Percentiles rank a stretch among this genome's conserved stretches.
Conservation (phyloP, 2,888 invertebrate species). For the Apotomis capreana region DNA sequence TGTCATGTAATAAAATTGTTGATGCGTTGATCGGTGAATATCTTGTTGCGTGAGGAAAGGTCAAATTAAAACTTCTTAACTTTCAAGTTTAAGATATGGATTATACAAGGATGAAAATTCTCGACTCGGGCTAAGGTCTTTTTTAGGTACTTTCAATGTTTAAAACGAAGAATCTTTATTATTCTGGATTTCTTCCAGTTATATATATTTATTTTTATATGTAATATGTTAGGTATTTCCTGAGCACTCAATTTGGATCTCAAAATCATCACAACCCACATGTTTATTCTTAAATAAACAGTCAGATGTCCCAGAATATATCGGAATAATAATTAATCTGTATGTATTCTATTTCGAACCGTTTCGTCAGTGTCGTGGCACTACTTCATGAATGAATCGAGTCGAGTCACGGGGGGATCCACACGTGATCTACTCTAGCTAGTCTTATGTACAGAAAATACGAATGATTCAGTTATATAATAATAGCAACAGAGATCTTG, state of each 20-base stretch:
- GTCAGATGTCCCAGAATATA: slow-evolving; percentile 13
- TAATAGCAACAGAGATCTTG: too few relatives aligned
- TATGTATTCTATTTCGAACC: slow-evolving; percentile 30
- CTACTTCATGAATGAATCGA: slow-evolving; percentile 31
- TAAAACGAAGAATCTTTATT: too few relatives aligned
- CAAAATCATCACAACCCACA: slow-evolving; percentile 4
- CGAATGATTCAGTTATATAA: too few relatives aligned
- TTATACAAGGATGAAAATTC: too few relatives aligned
- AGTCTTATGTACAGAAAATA: neutral
- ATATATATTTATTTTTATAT: neutral
- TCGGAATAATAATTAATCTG: slow-evolving; percentile 29
- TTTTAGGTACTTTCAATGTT: too few relatives aligned
- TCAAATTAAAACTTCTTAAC: too few relatives aligned
- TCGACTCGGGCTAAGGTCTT: too few relatives aligned
- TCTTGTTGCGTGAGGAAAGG: too few relatives aligned
- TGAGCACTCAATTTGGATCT: neutral
- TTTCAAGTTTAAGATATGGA: too few relatives aligned
- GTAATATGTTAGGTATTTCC: neutral
- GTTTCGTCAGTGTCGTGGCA: slow-evolving; percentile 30
- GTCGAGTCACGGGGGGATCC: slow-evolving; percentile 22
- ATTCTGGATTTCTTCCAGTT: too few relatives aligned
- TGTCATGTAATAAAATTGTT: too few relatives aligned
- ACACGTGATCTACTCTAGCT: slow-evolving; percentile 20
- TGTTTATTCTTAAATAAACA: neutral
- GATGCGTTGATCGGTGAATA: too few relatives aligned